Evolutionary conservation across 2,888 invertebrate species (phyloP).

Genomic region (Acanthosoma haemorrhoidale): DNA sequence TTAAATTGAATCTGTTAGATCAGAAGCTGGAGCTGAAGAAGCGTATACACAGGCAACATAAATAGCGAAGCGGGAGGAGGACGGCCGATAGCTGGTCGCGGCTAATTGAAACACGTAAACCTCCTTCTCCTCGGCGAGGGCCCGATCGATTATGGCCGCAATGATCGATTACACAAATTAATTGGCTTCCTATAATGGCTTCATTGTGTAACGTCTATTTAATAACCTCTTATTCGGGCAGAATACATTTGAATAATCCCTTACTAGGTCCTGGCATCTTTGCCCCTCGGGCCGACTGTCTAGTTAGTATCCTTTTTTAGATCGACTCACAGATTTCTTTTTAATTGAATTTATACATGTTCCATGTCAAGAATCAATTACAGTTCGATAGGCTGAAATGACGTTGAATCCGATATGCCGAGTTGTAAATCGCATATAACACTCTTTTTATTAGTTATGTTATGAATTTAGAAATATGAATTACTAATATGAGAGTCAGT

Average conservation of each 20-base stretch:
- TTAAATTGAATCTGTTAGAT: neutral
- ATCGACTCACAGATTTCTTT: neutral
- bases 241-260: constrained; percentile 7
- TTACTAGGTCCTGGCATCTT: neutral
- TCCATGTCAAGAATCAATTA: neutral
- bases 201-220: constrained; percentile 4
- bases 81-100: too few species aligned
- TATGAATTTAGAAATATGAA: too few species aligned
- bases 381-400: neutral
- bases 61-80: too few species aligned
- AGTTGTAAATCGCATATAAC: too few species aligned
- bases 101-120: neutral
- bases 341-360: neutral
- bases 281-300: neutral
- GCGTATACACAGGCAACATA: neutral
- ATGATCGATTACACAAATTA: neutral
- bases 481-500: too few species aligned
- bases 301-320: neutral
- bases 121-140: neutral
- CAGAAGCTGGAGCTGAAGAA: neutral
- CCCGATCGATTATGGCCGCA: too few species aligned
- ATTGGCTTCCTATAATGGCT: neutral
- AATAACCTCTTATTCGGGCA: neutral
- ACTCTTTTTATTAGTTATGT: too few species aligned
- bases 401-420: too few species aligned